A percentile compares a stretch with the other conserved stretches of the same genome.
Conservation (phyloP, 2,113 vertebrate genomes). For the Microcebus murinus region DNA sequence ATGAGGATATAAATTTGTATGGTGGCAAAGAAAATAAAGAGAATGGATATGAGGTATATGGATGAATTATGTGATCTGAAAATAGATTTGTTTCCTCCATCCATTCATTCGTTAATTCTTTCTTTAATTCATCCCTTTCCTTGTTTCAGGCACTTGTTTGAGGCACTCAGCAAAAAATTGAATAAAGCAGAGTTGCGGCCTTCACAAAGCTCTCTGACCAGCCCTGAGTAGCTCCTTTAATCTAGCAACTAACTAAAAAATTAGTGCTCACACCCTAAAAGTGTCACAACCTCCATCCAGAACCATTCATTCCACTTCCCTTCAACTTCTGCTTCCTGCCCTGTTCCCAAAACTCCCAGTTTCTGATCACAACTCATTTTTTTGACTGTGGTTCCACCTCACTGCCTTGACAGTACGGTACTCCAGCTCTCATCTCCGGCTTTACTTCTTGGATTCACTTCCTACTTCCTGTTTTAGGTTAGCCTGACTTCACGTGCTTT, state of each 20-base stretch:
- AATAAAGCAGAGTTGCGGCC: not conserved
- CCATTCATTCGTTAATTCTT: not conserved
- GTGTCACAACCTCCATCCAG: not conserved
- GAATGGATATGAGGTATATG: not conserved
- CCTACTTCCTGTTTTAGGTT: not conserved
- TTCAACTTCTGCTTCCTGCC: not conserved
- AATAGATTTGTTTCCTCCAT: not conserved
- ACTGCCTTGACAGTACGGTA: not conserved
- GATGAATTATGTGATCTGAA: not conserved
- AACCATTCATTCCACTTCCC: not conserved
- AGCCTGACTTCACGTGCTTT: not conserved
- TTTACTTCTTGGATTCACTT: constrained; percentile 31
- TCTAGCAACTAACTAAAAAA: not conserved
- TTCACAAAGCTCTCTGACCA: not conserved
- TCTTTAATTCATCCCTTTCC: not conserved
- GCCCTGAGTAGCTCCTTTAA: not conserved
- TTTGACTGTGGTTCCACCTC: not conserved
- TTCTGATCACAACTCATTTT: constrained; percentile 8
- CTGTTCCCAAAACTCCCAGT: not conserved
- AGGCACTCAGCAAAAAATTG: not conserved
- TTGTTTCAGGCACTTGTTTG: not conserved
- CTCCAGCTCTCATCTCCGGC: not conserved
- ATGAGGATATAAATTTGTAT: not conserved
- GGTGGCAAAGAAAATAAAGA: not conserved
- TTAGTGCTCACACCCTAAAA: accelerated